Evolutionary conservation across 2,113 vertebrate genomes (phyloP).

Genomic region (Albula goreensis): DNA sequence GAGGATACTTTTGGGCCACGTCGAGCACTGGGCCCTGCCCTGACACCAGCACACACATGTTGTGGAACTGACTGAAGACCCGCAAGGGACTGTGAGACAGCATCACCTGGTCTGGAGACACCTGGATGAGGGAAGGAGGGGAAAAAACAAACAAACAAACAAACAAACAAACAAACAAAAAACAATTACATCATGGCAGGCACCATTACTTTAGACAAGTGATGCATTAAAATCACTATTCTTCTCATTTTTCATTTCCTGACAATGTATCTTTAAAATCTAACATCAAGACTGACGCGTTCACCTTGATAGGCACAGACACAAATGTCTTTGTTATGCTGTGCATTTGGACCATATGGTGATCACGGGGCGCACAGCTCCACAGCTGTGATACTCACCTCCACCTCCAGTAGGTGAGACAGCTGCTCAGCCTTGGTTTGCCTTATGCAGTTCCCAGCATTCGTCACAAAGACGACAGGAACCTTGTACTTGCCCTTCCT

Average conservation of each 20-base stretch:
- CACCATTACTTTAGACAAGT: neutral
- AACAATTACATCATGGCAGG: neutral
- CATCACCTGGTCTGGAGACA: conserved; percentile 89
- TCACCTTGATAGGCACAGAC: neutral
- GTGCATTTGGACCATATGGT: neutral
- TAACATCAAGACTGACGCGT: neutral
- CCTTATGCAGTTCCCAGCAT: conserved; percentile 86
- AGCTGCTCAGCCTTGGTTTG: conserved; percentile 82
- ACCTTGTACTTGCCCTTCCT: conserved; percentile 76
- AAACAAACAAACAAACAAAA: neutral
- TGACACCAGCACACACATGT: conserved; percentile 80
- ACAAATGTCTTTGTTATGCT: neutral
- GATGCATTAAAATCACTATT: neutral
- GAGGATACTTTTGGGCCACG: conserved; percentile 90
- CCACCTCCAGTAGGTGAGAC: conserved; percentile 77
- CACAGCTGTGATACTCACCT: conserved; percentile 67
- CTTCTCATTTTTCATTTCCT: neutral
- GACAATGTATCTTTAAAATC: neutral
- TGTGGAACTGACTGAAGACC: conserved; percentile 83
- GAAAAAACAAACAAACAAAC: neutral
- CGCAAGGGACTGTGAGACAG: conserved; percentile 91
- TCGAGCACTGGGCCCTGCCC: conserved; percentile 88
- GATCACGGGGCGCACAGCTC: neutral
- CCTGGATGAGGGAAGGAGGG: conserved; percentile 61
- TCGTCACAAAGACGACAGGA: conserved; percentile 94